Evolutionary conservation across 2,888 invertebrate species (phyloP), one percentile per base, ranked within the genome.

Genomic region (Leptopilina drosophilae): DNA sequence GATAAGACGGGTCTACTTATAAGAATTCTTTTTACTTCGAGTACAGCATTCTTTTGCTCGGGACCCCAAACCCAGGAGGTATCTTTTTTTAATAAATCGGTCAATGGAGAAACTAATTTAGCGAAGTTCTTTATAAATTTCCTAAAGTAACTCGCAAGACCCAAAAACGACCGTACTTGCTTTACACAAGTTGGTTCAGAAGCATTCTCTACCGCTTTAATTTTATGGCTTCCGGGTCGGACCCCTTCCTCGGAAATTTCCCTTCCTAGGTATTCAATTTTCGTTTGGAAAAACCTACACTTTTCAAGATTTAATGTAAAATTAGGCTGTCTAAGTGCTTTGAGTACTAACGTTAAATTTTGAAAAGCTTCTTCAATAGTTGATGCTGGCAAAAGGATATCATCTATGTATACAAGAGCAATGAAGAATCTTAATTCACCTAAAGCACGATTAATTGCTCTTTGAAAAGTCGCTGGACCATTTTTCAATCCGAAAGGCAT

Each of bases 401-500:
- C 77, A 66, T 66, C 77, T 2, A 77, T 77, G 26, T 77, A 77
- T 12, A 66, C 77, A 11, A 77, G 12, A 2, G 53, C 77, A 14
- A 81, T 0, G 87, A n/a, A n/a, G n/a, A n/a, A n/a, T n/a, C n/a
- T n/a, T n/a, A n/a, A n/a, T n/a, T n/a, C n/a, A n/a, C n/a, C n/a
- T n/a, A n/a, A n/a, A n/a, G n/a, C n/a, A n/a, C n/a, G n/a, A n/a
- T n/a, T n/a, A n/a, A n/a, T n/a, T n/a, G n/a, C n/a, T n/a, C n/a
- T n/a, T n/a, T n/a, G n/a, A n/a, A n/a, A n/a, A n/a, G n/a, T n/a
- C n/a, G n/a, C n/a, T n/a, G n/a, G n/a, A n/a, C n/a, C n/a, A n/a
- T n/a, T n/a, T n/a, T n/a, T n/a, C n/a, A n/a, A n/a, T n/a, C n/a
- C 91, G 76, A 92, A 92, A 0, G 90, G 90, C 89, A 91, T 89